Evolutionary conservation across 2,113 vertebrate species (phyloP).

Genomic region (Circaetus gallicus): DNA sequence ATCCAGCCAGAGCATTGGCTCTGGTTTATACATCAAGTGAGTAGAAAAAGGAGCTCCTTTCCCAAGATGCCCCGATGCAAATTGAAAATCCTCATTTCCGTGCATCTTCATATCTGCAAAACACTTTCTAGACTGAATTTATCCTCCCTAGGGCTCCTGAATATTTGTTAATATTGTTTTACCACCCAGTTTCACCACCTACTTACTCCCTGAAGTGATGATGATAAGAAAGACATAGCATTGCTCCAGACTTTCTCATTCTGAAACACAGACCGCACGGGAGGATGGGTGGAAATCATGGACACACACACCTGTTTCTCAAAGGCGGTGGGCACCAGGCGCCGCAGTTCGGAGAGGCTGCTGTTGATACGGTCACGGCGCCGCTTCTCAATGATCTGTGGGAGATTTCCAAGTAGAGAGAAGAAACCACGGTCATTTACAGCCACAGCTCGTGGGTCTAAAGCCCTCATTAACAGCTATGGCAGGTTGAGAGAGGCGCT

Average conservation of each 20-base stretch:
- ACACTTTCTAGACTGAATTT: background rate
- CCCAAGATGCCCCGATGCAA: background rate
- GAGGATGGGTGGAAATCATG: background rate
- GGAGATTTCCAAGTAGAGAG: background rate
- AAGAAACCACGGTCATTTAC: background rate
- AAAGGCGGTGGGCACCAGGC: slow-evolving; percentile 89
- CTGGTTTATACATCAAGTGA: background rate
- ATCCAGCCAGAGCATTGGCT: background rate
- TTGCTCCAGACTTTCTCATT: background rate
- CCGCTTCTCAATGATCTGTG: slow-evolving; percentile 92
- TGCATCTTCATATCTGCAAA: background rate
- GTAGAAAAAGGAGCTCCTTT: background rate
- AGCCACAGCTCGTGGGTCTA: rapidly evolving
- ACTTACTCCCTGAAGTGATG: background rate
- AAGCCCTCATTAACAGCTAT: background rate
- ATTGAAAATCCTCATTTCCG: background rate
- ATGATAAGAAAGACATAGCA: background rate
- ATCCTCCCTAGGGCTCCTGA: background rate
- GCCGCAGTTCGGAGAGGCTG: slow-evolving; percentile 90
- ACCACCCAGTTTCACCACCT: background rate
- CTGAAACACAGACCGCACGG: rapidly evolving
- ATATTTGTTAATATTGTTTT: background rate
- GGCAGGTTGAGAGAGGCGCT: background rate
- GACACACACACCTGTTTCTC: slow-evolving; percentile 86
- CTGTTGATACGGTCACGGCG: slow-evolving; percentile 93